Conservation (phyloP, 2,113 vertebrate species). For the Grammomys surdaster region DNA sequence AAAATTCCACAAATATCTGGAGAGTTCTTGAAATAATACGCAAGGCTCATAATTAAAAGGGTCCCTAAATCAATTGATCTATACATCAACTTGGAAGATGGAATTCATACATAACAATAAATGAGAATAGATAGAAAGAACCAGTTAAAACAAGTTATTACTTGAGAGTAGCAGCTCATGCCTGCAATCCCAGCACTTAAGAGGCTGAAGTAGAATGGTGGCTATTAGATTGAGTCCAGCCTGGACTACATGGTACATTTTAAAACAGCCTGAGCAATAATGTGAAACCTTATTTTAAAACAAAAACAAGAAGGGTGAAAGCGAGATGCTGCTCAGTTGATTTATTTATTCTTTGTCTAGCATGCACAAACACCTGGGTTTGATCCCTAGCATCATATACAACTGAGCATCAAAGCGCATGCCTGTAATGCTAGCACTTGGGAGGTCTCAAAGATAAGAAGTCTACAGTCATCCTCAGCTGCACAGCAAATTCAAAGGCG, state of each 20-base stretch:
- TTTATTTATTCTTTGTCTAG: background rate
- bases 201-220: background rate
- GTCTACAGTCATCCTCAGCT: background rate
- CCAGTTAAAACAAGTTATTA: conserved; percentile 10
- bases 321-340: background rate
- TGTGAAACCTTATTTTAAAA: background rate
- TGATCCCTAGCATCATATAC: no score
- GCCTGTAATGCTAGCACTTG: no score
- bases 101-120: background rate
- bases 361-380: background rate
- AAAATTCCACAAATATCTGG: background rate
- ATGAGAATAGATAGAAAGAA: conserved; percentile 38
- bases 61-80: background rate
- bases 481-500: background rate
- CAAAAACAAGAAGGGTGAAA: background rate
- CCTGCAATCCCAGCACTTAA: background rate
- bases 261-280: background rate
- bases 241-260: background rate
- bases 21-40: background rate
- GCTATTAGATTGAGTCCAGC: background rate
- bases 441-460: background rate
- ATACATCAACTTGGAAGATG: background rate
- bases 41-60: background rate
- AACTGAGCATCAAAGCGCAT: background rate
- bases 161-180: no score